Percentiles rank a stretch among this genome's conserved stretches.
These are phyloP conservation scores for Caloenas nicobarica DNA, from an alignment of 2,113 vertebrate species.

Conservation along the genomic window DNA sequence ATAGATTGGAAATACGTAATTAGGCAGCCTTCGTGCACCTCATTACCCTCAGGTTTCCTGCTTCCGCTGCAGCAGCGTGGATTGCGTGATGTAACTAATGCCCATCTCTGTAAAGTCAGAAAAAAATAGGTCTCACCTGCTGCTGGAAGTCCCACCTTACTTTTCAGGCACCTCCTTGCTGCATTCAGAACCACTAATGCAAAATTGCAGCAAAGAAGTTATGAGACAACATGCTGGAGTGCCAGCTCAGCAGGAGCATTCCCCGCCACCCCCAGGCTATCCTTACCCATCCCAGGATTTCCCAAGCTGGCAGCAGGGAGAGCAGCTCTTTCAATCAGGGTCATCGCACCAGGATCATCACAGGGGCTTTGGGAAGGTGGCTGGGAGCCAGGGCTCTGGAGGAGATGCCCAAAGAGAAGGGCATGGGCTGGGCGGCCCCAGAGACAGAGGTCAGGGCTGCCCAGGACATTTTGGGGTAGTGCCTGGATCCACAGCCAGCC, in stretches of 20 bases:
- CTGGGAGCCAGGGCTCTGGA: not conserved
- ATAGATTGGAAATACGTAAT: fast-evolving
- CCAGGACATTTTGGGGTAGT: not conserved
- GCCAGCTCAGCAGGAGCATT: not conserved
- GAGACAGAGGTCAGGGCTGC: not conserved
- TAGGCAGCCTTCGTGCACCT: not conserved
- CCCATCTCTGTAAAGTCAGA: too few species aligned
- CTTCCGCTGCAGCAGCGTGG: too few species aligned
- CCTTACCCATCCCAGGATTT: not conserved
- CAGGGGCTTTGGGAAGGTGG: not conserved
- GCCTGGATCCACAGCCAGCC: not conserved
- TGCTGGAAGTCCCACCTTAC: not conserved
- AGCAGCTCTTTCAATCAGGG: not conserved
- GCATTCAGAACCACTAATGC: fast-evolving
- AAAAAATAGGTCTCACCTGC: too few species aligned
- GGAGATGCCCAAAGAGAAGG: not conserved
- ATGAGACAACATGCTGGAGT: not conserved
- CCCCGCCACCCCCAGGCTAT: fast-evolving
- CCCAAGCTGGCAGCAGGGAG: not conserved
- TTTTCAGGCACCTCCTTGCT: not conserved
- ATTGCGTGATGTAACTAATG: too few species aligned
- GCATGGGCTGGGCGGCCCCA: not conserved
- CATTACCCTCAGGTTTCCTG: too few species aligned
- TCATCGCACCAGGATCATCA: too few species aligned
- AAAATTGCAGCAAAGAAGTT: not conserved